Conservation (phyloP, 2,113 vertebrate genomes). For the Callochromis pleurospilus region DNA sequence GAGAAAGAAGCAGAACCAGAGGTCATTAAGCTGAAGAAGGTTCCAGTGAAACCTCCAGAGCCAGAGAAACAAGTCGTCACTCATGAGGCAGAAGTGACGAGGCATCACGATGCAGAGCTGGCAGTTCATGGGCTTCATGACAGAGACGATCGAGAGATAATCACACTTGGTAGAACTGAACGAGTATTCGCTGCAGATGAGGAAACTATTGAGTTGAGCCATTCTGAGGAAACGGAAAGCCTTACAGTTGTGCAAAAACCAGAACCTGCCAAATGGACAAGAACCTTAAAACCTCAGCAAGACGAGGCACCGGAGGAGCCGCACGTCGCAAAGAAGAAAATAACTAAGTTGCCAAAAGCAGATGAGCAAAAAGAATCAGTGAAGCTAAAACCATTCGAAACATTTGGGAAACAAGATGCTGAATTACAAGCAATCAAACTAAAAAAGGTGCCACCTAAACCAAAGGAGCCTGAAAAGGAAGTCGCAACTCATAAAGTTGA, state of each 20-base stretch:
- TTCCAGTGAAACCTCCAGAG: conserved; percentile 44
- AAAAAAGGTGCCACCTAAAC: conserved; percentile 48
- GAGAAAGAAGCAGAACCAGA: conserved; percentile 55
- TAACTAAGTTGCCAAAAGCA: conserved; percentile 21
- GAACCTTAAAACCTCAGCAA: conserved; percentile 22
- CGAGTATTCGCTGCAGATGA: conserved; percentile 28
- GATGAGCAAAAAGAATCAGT: conserved; percentile 39
- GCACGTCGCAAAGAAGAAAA: conserved; percentile 38
- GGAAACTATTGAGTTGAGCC: not conserved
- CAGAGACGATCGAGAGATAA: conserved; percentile 43
- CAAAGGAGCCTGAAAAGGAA: conserved; percentile 49
- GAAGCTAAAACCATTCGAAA: conserved; percentile 44
- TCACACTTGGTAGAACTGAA: conserved; percentile 22
- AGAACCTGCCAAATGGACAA: conserved; percentile 13
- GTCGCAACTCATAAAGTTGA: conserved; percentile 8
- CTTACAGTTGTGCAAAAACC: not conserved
- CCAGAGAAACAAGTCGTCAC: conserved; percentile 44
- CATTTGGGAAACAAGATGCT: conserved; percentile 32
- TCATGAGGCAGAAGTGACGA: conserved; percentile 19
- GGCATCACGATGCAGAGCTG: conserved; percentile 21
- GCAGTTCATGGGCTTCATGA: conserved; percentile 26
- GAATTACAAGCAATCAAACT: conserved; percentile 49
- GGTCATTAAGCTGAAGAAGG: conserved; percentile 55
- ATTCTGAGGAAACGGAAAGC: conserved; percentile 8
- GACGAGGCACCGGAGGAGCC: conserved; percentile 16